Evolutionary conservation across 2,888 invertebrate species (phyloP), one percentile per base, ranked within the genome.

Genomic region (Phyllotreta striolata): DNA sequence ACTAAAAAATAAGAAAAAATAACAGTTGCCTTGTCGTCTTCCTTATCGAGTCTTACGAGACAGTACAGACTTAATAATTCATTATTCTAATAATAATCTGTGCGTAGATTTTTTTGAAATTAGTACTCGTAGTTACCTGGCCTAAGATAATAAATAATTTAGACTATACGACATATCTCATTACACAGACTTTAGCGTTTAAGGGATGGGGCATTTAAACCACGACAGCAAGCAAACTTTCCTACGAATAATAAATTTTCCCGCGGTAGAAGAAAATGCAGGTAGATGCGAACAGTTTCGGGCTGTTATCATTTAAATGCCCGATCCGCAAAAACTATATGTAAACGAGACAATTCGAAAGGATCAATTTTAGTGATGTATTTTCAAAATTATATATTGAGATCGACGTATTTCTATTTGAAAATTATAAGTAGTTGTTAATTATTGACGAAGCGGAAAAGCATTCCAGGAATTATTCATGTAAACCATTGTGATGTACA

Each of bases 1-100:
- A 64, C 62, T 57, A 57, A 46, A 55, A 56, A 57, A 55, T 57
- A 64, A 47, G 46, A 63, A 62, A 59, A 59, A 64, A 60, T 67
- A 61, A 56, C 56, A 72, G 69, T 76, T 78, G 79, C 79, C 79
- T 79, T 79, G 76, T 77, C 76, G 79, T 79, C 79, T 79, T 79
- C 79, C 79, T 79, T 41, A 59, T 38, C 24, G 24, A 24, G 69
- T 62, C 66, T 63, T 70, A 66, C 63, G 43, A 10, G 41, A 35
- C 54, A 54, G 57, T 62, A 46, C n/a, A 62, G 57, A 57, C 43
- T 65, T 54, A 56, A 37, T 55, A 52, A 62, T 47, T 65, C 57
- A 65, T n/a, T n/a, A n/a, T 60, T 66, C 66, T 66, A 63, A 66
- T 59, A 60, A 59, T 66, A 56, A 46, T 62, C 63, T 66, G 61